Evolutionary conservation across 2,888 invertebrate genomes (phyloP), one percentile per base, ranked within the genome.

Genomic region (Hetaerina titia): DNA sequence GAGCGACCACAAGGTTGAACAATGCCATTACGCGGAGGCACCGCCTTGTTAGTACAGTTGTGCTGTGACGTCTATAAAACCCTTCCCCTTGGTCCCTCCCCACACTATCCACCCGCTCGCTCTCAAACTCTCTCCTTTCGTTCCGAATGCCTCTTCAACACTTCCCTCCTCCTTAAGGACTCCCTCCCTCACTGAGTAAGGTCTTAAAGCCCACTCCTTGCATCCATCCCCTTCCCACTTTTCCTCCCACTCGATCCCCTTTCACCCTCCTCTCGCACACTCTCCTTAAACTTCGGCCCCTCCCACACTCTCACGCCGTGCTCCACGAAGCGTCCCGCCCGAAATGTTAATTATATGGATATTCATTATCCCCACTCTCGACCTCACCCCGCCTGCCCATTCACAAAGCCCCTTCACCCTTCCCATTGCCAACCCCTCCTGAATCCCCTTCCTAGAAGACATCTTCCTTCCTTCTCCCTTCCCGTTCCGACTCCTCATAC

Each of bases 1-100:
- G 92, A 92, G 92, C 45, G 92, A 92, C 92, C 92, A 56, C 92
- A 92, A 92, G 92, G 92, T 92, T 92, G 92, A 92, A 92, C 92
- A 92, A 92, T 92, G 92, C 92, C 92, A 92, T 92, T 92, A 92
- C 92, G 69, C 31, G 92, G 92, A 92, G 92, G 92, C 92, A 92
- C 92, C 92, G 92, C 92, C 92, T 92, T 92, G 92, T 92, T 92
- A 92, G 92, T 92, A 92, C 92, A 92, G 92, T 92, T 92, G 92
- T 92, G 92, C 92, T 69, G 92, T 69, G 92, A 69, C 92, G 69
- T 92, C 92, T 92, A 92, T 92, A 92, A 92, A 92, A 69, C 92
- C 74, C 92, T 57, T 92, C 69, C 60, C 45, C 74, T n/a, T 22
- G 69, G 11, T 31, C 45, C 92, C 69, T 60, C 69, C 92, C 69